A percentile compares a stretch with the other conserved stretches of the same genome.
These are phyloP conservation scores for Drosophila histrio DNA, from an alignment of 2,888 invertebrate genomes.

Conservation along the genomic window DNA sequence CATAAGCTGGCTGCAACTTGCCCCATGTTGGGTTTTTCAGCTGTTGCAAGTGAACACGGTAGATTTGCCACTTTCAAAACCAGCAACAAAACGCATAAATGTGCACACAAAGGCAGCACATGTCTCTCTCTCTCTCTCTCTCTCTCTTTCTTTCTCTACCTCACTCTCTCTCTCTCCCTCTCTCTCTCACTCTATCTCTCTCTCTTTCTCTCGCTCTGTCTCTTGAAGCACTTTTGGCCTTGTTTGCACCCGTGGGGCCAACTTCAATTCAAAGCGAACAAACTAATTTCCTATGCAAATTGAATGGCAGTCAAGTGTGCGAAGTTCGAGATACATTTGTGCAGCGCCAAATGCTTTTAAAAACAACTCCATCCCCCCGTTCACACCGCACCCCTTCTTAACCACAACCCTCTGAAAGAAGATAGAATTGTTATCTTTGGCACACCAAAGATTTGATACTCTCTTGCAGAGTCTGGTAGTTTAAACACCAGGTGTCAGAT, in stretches of 20 bases:
- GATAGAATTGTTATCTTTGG: too few species aligned
- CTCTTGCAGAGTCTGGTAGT: too few species aligned
- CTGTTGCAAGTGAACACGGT: slow-evolving; percentile 56
- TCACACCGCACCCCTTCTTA: neutral
- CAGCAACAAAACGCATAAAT: slow-evolving; percentile 68
- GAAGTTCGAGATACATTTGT: slow-evolving; percentile 80
- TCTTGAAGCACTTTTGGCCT: slow-evolving; percentile 67
- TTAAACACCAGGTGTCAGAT: too few species aligned
- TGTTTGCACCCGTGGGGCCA: slow-evolving; percentile 76
- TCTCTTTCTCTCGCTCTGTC: neutral
- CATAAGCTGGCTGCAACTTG: slow-evolving; percentile 7
- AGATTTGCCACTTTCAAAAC: slow-evolving; percentile 56
- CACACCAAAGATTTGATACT: too few species aligned
- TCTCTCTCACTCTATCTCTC: slow-evolving; percentile 5
- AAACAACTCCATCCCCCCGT: slow-evolving; percentile 37
- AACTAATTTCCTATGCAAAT: slow-evolving; percentile 83
- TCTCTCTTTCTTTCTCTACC: neutral
- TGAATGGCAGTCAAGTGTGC: slow-evolving; percentile 82
- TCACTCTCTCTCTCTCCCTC: slow-evolving; percentile 1
- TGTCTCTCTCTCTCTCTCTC: slow-evolving; percentile 5
- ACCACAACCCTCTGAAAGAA: too few species aligned
- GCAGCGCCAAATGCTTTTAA: slow-evolving; percentile 76
- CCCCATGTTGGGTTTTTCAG: slow-evolving; percentile 8
- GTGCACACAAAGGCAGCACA: slow-evolving; percentile 47
- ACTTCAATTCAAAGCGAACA: slow-evolving; percentile 80